These are phyloP conservation scores for Acanthaster planci DNA, from an alignment of 35 echinoderm and acorn worm species.

Conservation along the genomic window DNA sequence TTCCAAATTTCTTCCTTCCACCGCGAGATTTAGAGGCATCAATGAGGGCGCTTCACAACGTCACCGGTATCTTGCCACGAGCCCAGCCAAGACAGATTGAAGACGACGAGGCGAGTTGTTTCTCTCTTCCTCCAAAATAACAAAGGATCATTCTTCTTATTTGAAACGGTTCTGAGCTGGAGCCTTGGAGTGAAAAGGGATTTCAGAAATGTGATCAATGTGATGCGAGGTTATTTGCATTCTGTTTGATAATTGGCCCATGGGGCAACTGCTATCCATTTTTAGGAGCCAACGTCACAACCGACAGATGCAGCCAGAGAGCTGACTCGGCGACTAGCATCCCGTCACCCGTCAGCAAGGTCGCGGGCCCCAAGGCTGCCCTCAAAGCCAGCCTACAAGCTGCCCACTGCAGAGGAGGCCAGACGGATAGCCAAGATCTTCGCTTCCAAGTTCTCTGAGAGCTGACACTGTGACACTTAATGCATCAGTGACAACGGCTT, in stretches of 20 bases:
- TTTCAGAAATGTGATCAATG: too few relatives aligned
- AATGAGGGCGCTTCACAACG: conserved; percentile 87
- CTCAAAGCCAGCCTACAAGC: conserved; percentile 40
- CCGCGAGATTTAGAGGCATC: conserved; percentile 81
- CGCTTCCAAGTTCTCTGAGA: conserved; percentile 66
- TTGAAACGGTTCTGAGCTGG: too few relatives aligned
- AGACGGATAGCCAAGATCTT: conserved; percentile 98
- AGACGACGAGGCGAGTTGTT: not conserved
- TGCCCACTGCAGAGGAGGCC: conserved; percentile 85
- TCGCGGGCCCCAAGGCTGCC: not conserved
- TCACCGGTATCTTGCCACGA: conserved; percentile 44
- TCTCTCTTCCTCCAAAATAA: too few relatives aligned
- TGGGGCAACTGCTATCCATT: too few relatives aligned
- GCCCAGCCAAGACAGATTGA: not conserved
- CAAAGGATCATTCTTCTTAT: too few relatives aligned
- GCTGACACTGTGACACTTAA: not conserved
- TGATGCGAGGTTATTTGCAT: too few relatives aligned
- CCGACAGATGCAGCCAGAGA: conserved; percentile 30
- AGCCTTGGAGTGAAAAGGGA: too few relatives aligned
- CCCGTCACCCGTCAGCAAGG: not conserved
- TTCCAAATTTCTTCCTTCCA: conserved; percentile 96
- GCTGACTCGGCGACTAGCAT: conserved; percentile 25
- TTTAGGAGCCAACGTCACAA: not conserved
- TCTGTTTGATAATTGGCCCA: too few relatives aligned
- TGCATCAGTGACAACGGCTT: too few relatives aligned